Evolutionary conservation across 2,113 vertebrate species (phyloP), one percentile per base, ranked within the genome.

Genomic region (Gambusia holbrooki): DNA sequence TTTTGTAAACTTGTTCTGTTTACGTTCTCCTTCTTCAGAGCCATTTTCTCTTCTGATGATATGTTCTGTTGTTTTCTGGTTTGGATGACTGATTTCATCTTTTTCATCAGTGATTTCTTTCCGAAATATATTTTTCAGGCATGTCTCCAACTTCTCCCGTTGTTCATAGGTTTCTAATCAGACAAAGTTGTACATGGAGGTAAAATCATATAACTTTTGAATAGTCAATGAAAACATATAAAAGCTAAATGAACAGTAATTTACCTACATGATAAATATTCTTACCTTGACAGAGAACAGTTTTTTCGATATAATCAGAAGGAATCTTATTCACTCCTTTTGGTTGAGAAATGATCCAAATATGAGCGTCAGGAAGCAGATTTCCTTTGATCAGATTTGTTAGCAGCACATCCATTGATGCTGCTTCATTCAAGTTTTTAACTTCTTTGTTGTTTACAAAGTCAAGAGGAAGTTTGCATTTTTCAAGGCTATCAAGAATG

Each of bases 271-370:
- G 2, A 22, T 0, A 25, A 0, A 25, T 11, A 37, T 37, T 37
- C 10, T 37, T 42, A 42, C 40, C 40, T 15, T 15, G 71, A 81
- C 86, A 88, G 69, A 75, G 74, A 22, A 80, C 84, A 65, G 51
- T 62, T 83, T 33, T 75, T 0, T 83, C 0, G 2, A 86, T 83
- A 35, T 67, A 75, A 4, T 42, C 1, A 14, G 12, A 4, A 42
- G 40, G 40, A 42, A 42, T 12, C 69, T 27, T 71, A 40, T n/a
- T 33, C 62, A n/a, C 0, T 0, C 22, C 70, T 77, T 62, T 77
- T 22, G 82, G 75, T 73, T 0, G 80, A 32, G 86, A 77, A 62
- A 87, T 65, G 19, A 90, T 90, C 89, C 80, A 88, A 35, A 90
- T 54, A 40, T 0, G 0, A 2, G 82, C 73, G 3, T 37, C 65